Conservation (phyloP, 2,797 vertebrate genomes). For the Selene dorsalis region DNA sequence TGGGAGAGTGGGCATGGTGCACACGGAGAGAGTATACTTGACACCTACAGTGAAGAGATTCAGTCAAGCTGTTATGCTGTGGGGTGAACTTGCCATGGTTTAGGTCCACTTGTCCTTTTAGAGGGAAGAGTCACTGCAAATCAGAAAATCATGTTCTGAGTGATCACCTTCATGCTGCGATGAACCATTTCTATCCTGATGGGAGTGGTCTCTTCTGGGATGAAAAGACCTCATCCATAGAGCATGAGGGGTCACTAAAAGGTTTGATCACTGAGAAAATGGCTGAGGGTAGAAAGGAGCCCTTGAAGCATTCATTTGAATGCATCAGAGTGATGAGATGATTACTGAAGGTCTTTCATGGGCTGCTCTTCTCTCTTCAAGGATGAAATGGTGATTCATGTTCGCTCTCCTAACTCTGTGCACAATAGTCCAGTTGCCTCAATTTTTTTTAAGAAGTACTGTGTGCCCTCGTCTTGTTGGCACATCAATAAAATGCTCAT, state of each 20-base stretch:
- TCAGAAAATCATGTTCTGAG: neutral
- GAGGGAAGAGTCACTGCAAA: neutral
- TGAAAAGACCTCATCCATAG: neutral
- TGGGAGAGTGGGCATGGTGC: no score
- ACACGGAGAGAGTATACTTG: no score
- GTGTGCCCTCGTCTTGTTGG: neutral
- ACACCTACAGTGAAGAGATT: neutral
- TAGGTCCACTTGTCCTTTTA: neutral
- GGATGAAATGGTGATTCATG: neutral
- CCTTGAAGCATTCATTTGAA: neutral
- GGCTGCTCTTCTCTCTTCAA: neutral
- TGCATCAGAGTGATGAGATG: neutral
- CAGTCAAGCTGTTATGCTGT: no score
- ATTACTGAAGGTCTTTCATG: neutral
- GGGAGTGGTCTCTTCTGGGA: neutral
- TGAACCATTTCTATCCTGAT: neutral
- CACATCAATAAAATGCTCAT: neutral
- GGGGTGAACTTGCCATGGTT: neutral
- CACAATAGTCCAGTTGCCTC: neutral
- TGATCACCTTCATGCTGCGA: neutral
- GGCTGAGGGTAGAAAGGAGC: no score
- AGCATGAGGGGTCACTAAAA: neutral
- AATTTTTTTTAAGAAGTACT: neutral
- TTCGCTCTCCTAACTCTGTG: neutral
- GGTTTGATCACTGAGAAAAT: neutral